phyloP scores from a whole-genome alignment of 2,888 invertebrate genomes.

The Pachymerium ferrugineum region DNA sequence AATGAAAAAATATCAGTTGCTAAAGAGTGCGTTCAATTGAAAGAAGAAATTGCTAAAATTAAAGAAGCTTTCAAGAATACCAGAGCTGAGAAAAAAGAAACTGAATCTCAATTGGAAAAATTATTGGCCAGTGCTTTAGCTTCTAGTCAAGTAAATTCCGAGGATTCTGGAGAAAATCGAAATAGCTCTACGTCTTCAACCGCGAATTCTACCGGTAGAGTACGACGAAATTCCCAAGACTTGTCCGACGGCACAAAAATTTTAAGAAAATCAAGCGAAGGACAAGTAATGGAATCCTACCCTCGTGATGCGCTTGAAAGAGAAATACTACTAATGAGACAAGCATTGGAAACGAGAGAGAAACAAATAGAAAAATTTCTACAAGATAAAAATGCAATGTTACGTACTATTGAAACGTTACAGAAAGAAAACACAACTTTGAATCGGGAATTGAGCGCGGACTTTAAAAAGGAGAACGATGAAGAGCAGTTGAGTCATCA shows the following conservation, averaged over 20 bases:
- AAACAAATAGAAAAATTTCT: background rate
- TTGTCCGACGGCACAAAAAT: constrained; percentile 29
- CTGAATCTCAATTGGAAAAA: background rate
- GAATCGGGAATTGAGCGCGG: background rate
- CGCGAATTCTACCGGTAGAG: too few species aligned
- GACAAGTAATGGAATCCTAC: background rate
- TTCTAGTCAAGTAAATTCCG: background rate
- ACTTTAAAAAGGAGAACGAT: background rate
- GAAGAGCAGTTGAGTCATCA: background rate
- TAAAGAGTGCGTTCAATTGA: background rate
- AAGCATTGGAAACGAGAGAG: background rate
- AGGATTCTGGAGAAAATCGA: background rate
- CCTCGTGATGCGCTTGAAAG: background rate
- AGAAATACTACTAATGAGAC: background rate
- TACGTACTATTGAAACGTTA: background rate
- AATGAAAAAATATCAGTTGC: background rate
- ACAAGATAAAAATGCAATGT: background rate
- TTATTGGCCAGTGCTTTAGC: background rate
- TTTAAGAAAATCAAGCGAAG: background rate
- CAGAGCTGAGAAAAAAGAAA: background rate
- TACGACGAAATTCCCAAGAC: background rate
- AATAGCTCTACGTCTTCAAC: too few species aligned
- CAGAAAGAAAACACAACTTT: background rate
- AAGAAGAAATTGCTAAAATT: background rate
- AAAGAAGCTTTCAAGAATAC: background rate